These are phyloP conservation scores for Orchesella cincta DNA, from an alignment of 1,140 invertebrate species.

Conservation along the genomic window DNA sequence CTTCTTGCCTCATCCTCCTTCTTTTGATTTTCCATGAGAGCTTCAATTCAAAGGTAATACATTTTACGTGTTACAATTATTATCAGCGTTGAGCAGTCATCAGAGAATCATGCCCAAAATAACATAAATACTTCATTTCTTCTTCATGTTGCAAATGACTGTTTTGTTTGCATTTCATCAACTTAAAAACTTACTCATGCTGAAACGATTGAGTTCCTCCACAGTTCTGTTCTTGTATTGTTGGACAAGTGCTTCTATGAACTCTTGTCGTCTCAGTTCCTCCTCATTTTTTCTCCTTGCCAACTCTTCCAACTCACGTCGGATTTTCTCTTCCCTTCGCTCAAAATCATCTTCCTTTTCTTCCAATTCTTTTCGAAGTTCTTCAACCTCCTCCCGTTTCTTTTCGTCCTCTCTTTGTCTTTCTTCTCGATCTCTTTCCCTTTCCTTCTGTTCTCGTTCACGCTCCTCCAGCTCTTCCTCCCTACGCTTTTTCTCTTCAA, in stretches of 20 bases:
- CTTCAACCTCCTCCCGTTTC: constrained; percentile 2
- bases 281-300: constrained; percentile 8
- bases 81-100: background rate
- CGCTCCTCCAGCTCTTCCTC: constrained; percentile 8
- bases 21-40: constrained; percentile 20
- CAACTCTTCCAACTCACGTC: constrained; percentile 14
- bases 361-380: constrained; percentile 12
- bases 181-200: background rate
- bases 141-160: background rate
- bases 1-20: constrained; percentile 13
- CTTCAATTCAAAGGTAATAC: too few species aligned
- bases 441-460: background rate
- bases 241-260: constrained; percentile 10
- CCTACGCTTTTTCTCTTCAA: background rate
- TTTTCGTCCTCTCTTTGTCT: background rate
- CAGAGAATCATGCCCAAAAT: background rate
- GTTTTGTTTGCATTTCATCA: background rate
- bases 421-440: background rate
- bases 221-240: constrained; percentile 25
- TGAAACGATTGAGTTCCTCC: constrained; percentile 14
- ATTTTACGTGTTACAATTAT: background rate
- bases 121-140: background rate
- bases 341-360: constrained; percentile 15
- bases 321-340: constrained; percentile 2
- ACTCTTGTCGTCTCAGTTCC: background rate